A percentile compares a stretch with the other conserved stretches of the same genome.
These are phyloP conservation scores for Rhagium mordax DNA, from an alignment of 2,888 invertebrate species.

Conservation along the genomic window DNA sequence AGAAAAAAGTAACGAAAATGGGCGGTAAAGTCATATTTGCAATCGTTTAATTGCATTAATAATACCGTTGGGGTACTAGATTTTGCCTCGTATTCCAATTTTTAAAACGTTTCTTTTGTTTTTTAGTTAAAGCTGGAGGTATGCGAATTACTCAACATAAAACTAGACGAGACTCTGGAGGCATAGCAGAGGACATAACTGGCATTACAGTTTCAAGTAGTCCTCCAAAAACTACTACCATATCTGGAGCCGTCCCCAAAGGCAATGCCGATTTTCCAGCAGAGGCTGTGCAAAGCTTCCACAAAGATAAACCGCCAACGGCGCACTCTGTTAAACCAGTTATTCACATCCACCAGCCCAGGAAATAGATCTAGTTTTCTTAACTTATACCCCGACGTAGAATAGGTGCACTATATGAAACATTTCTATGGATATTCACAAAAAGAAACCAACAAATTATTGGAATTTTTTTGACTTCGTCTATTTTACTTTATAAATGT, in stretches of 20 bases:
- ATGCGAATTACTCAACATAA: conserved; percentile 95
- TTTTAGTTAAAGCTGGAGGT: conserved; percentile 89
- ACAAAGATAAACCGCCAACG: conserved; percentile 83
- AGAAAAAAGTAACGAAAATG: too few relatives aligned
- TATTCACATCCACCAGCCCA: conserved; percentile 88
- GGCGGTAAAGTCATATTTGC: too few relatives aligned
- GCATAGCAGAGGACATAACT: conserved; percentile 80
- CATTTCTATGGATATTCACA: neutral
- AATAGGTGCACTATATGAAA: conserved; percentile 21
- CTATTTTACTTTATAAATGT: too few relatives aligned
- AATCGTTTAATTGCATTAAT: too few relatives aligned
- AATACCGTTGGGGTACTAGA: too few relatives aligned
- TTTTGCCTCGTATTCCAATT: too few relatives aligned
- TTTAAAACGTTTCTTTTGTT: too few relatives aligned
- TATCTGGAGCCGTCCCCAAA: conserved; percentile 85
- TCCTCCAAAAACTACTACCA: conserved; percentile 83
- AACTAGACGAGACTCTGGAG: conserved; percentile 77
- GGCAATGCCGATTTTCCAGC: conserved; percentile 92
- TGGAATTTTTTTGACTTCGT: too few relatives aligned
- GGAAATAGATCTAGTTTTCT: conserved; percentile 76
- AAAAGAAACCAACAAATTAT: too few relatives aligned
- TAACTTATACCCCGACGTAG: neutral
- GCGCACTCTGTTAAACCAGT: conserved; percentile 76
- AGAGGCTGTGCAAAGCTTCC: conserved; percentile 89
- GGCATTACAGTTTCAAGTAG: conserved; percentile 83